These are phyloP conservation scores for Odontothrips loti DNA, from an alignment of 2,888 invertebrate species.

Conservation along the genomic window DNA sequence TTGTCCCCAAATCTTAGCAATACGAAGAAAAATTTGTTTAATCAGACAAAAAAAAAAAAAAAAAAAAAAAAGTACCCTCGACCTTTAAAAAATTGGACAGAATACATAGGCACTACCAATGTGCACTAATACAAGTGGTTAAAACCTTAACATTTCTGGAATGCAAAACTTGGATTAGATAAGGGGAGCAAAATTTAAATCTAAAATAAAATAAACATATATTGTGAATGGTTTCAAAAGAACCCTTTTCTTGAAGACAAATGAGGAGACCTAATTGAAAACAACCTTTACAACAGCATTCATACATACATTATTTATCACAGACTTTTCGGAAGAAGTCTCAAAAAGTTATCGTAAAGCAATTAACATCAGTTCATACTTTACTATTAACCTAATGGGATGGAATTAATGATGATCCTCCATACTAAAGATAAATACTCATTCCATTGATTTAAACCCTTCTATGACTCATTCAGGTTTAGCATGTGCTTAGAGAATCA, in stretches of 20 bases:
- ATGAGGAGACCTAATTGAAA: neutral
- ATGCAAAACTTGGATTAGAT: neutral
- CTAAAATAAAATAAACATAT: neutral
- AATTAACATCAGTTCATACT: constrained; percentile 4
- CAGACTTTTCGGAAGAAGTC: constrained; percentile 17
- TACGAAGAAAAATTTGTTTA: no score
- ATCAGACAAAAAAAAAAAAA: no score
- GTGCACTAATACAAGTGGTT: no score
- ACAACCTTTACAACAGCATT: neutral
- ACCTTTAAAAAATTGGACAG: no score
- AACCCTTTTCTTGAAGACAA: neutral
- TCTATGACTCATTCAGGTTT: neutral
- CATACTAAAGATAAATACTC: neutral
- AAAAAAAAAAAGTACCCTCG: no score
- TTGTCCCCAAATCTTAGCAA: no score
- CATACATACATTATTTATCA: constrained; percentile 22
- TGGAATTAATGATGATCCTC: constrained; percentile 4
- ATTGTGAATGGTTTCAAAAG: neutral
- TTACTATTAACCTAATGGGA: neutral
- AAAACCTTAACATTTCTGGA: no score
- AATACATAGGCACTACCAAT: no score
- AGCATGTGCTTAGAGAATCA: no score
- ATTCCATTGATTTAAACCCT: neutral
- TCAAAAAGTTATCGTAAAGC: neutral
- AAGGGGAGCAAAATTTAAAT: neutral